Conservation (phyloP, 2,797 vertebrate genomes). For the Gallinago stenura region DNA sequence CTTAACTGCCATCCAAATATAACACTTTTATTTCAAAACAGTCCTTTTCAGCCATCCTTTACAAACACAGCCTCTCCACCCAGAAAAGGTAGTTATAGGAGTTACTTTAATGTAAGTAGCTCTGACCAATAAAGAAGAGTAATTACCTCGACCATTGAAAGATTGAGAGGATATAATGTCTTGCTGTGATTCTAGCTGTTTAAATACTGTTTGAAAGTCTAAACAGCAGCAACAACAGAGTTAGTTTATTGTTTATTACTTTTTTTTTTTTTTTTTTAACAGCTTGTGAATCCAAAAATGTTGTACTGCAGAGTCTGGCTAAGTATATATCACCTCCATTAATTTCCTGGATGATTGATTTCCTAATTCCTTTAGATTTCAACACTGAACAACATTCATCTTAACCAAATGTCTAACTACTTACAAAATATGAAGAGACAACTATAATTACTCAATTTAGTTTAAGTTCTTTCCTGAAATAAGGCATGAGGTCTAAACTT, state of each 20-base stretch:
- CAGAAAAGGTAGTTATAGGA: not conserved
- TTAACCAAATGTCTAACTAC: conserved; percentile 14
- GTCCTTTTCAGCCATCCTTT: not conserved
- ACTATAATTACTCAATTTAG: not conserved
- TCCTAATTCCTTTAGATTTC: conserved; percentile 11
- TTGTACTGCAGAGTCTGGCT: not conserved
- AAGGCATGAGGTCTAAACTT: not conserved
- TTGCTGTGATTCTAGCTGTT: not conserved
- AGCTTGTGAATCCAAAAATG: not conserved
- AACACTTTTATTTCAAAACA: not conserved
- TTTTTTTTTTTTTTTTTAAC: not conserved
- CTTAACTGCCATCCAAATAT: not conserved
- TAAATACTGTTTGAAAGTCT: not conserved
- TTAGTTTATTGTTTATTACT: not conserved
- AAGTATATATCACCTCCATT: not conserved
- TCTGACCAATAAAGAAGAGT: not conserved
- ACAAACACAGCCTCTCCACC: not conserved
- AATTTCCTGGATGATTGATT: not conserved
- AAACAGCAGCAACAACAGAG: not conserved
- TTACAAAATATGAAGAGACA: conserved; percentile 19
- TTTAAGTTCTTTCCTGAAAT: not conserved
- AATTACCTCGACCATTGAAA: not conserved
- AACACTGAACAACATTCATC: not conserved
- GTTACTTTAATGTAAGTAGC: not conserved
- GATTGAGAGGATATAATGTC: not conserved